Conservation (phyloP, 2,113 vertebrate species). For the Tamias sibiricus region DNA sequence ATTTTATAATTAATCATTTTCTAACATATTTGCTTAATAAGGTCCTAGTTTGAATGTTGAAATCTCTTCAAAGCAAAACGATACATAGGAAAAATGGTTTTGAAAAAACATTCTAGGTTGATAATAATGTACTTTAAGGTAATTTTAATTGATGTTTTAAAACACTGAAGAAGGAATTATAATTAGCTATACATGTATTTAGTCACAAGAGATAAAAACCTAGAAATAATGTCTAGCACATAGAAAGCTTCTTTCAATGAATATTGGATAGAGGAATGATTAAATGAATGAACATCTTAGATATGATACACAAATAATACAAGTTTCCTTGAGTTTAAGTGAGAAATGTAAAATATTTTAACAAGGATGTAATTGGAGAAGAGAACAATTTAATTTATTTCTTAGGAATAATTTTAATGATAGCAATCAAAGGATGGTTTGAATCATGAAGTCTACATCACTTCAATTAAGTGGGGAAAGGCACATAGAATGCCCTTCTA, state of each 20-base stretch:
- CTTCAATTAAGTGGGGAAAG: background rate
- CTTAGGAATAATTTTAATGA: slow-evolving; percentile 15
- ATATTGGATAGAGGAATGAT: background rate
- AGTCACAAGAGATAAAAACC: background rate
- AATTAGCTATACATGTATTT: background rate
- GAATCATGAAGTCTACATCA: background rate
- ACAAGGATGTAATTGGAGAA: background rate
- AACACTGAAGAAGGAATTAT: background rate
- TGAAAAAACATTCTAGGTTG: background rate
- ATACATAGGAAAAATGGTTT: background rate
- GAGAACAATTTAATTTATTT: background rate
- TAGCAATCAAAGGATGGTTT: background rate
- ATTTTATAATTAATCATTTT: slow-evolving; percentile 37
- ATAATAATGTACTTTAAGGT: slow-evolving; percentile 1
- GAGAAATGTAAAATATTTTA: slow-evolving; percentile 37
- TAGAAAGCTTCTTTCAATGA: background rate
- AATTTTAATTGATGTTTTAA: background rate
- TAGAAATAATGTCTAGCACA: background rate
- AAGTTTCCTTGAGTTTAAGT: background rate
- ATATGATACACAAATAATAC: background rate
- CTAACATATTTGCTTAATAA: slow-evolving; percentile 6
- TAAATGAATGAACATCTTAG: slow-evolving; percentile 17
- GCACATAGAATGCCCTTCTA: background rate
- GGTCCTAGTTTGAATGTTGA: background rate
- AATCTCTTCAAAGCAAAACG: slow-evolving; percentile 2